Conservation (phyloP, 53 echinoderm and acorn worm genomes). For the Stichopus horrens region DNA sequence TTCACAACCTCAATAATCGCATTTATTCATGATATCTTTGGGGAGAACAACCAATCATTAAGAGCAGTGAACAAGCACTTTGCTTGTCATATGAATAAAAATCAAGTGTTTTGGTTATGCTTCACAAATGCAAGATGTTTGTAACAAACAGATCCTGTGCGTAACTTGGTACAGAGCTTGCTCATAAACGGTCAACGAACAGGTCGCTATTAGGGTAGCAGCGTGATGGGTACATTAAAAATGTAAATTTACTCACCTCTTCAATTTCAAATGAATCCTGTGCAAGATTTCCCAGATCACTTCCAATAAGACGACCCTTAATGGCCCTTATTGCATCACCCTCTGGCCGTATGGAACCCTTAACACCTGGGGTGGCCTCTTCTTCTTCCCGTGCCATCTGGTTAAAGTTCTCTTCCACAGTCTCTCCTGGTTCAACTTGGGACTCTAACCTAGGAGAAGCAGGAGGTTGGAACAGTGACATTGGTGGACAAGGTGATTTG, state of each 20-base stretch:
- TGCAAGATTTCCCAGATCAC: constrained; percentile 3
- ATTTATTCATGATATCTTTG: too few relatives aligned
- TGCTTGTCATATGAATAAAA: too few relatives aligned
- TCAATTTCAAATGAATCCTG: constrained; percentile 91
- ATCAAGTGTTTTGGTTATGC: too few relatives aligned
- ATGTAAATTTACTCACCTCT: constrained; percentile 64
- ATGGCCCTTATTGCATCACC: background rate
- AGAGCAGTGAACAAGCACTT: too few relatives aligned
- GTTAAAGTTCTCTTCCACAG: background rate
- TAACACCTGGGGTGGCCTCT: background rate
- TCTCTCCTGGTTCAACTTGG: background rate
- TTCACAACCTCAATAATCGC: too few relatives aligned
- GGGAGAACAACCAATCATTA: too few relatives aligned
- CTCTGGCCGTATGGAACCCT: background rate
- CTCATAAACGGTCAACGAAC: background rate
- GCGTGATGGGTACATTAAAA: background rate
- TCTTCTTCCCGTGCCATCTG: background rate
- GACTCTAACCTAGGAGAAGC: background rate
- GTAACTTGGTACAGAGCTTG: background rate
- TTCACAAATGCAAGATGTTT: too few relatives aligned
- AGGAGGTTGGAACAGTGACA: background rate
- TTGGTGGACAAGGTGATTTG: constrained; percentile 20
- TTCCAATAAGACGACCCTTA: background rate
- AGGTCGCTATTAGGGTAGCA: background rate
- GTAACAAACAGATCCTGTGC: too few relatives aligned